A percentile compares a stretch with the other conserved stretches of the same genome.
Conservation (phyloP, 2,113 vertebrate genomes). For the Morone saxatilis region DNA sequence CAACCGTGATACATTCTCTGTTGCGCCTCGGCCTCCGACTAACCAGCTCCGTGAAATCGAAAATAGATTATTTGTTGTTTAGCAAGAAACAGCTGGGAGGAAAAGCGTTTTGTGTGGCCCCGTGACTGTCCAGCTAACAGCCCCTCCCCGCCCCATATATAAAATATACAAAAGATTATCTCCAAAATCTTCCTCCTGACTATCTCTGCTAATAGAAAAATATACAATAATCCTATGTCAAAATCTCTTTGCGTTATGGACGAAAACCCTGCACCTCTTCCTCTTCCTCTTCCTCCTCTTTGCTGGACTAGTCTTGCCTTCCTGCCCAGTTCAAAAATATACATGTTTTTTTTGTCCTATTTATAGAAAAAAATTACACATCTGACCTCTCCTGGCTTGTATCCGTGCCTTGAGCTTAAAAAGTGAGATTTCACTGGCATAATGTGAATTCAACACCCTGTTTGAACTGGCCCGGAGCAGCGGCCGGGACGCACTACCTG, state of each 20-base stretch:
- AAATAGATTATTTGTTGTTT: constrained; percentile 77
- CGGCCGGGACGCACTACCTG: constrained; percentile 62
- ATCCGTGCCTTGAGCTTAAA: constrained; percentile 70
- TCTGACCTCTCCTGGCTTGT: constrained; percentile 69
- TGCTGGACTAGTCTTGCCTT: constrained; percentile 60
- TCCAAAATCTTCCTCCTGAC: constrained; percentile 81
- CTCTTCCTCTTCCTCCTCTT: constrained; percentile 3
- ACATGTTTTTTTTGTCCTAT: constrained; percentile 77
- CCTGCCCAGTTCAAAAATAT: constrained; percentile 85
- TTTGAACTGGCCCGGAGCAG: constrained; percentile 53
- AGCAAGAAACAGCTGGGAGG: constrained; percentile 65
- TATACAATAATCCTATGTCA: constrained; percentile 86
- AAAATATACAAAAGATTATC: constrained; percentile 88
- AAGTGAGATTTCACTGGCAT: constrained; percentile 73
- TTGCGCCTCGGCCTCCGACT: constrained; percentile 38
- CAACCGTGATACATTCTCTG: constrained; percentile 78
- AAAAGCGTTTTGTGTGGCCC: constrained; percentile 64
- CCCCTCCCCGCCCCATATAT: constrained; percentile 75
- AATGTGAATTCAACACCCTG: constrained; percentile 68
- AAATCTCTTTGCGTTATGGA: constrained; percentile 80
- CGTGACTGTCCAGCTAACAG: constrained; percentile 68
- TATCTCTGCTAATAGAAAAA: constrained; percentile 86
- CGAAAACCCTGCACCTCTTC: constrained; percentile 57
- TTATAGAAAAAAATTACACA: constrained; percentile 79
- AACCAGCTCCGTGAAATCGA: constrained; percentile 60